These are phyloP conservation scores for Rhincodon typus DNA, from an alignment of 2,797 vertebrate genomes.

Conservation along the genomic window DNA sequence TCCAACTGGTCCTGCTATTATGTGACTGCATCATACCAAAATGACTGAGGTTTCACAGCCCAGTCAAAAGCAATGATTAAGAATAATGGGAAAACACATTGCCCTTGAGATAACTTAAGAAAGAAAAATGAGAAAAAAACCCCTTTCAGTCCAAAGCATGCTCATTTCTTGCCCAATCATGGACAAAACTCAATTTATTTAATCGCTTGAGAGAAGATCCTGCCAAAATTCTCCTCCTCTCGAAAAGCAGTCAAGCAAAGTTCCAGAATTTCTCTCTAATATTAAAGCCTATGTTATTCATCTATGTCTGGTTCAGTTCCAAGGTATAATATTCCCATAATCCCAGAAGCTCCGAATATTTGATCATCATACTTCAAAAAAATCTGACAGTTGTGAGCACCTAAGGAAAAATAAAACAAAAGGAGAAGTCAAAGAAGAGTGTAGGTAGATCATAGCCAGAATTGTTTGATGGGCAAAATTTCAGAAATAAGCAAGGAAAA, in stretches of 20 bases:
- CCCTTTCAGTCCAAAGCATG: constrained; percentile 7
- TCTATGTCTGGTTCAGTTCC: constrained; percentile 29
- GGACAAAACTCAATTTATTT: constrained; percentile 18
- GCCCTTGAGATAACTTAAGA: background rate
- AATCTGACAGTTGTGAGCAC: background rate
- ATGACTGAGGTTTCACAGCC: constrained; percentile 8
- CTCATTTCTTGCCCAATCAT: constrained; percentile 23
- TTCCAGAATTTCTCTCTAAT: constrained; percentile 27
- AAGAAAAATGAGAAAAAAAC: constrained; percentile 27
- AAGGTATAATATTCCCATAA: constrained; percentile 32
- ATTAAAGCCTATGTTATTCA: constrained; percentile 33
- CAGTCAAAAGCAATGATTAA: background rate
- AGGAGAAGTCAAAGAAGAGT: background rate
- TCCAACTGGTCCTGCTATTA: background rate
- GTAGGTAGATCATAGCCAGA: background rate
- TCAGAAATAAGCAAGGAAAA: background rate
- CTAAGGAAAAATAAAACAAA: background rate
- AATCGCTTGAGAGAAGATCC: constrained; percentile 1
- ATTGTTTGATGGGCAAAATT: background rate
- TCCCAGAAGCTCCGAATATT: constrained; percentile 27
- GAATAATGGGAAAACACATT: constrained; percentile 19
- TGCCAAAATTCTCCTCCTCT: constrained; percentile 4
- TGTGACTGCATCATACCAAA: background rate
- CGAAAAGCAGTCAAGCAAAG: constrained; percentile 23
- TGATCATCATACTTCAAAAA: constrained; percentile 9